Evolutionary conservation across 2,113 vertebrate species (phyloP), one percentile per base, ranked within the genome.

Genomic region (Grammatotria lemairii): DNA sequence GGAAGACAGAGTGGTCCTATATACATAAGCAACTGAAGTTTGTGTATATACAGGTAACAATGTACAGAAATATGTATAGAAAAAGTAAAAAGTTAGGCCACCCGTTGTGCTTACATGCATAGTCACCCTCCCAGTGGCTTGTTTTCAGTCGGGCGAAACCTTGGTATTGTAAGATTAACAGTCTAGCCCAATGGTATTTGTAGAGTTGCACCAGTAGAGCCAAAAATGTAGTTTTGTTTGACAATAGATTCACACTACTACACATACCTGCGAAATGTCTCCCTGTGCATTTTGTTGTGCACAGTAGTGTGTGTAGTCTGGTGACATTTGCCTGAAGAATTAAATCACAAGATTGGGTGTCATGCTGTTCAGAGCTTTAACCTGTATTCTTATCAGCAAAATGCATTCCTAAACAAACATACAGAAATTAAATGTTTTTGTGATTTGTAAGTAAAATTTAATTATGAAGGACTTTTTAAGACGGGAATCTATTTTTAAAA

Each of bases 401-500:
- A 45, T 45, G 28, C 13, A 6, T 13, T 13, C 38, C 38, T 23
- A 70, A 70, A 70, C 65, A 70, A 42, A 70, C 35, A 1, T 14
- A 70, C 19, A 70, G n/a, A 70, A 9, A 42, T 9, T 5, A 70
- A 42, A 70, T 73, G 65, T 73, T 45, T 9, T 23, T 21, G n/a
- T 42, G 38, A 70, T 70, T 70, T 70, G 38, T 45, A 65, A 65
- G 6, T 8, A 65, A 65, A 65, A 65, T 65, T 8, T 38, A 65
- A 35, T 65, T 65, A 38, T n/a, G 2, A 35, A 38, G 10, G 8
- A 58, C 55, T 57, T 28, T 57, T 57, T 57, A 57, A 35, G 58
- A 63, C 0, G 0, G 31, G 31, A 63, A 63, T 63, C 31, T 35
- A 7, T 12, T 35, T 35, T 35, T 35, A 35, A 63, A 63, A 35